Evolutionary conservation across 2,113 vertebrate genomes (phyloP).

Genomic region (Merops nubicus): DNA sequence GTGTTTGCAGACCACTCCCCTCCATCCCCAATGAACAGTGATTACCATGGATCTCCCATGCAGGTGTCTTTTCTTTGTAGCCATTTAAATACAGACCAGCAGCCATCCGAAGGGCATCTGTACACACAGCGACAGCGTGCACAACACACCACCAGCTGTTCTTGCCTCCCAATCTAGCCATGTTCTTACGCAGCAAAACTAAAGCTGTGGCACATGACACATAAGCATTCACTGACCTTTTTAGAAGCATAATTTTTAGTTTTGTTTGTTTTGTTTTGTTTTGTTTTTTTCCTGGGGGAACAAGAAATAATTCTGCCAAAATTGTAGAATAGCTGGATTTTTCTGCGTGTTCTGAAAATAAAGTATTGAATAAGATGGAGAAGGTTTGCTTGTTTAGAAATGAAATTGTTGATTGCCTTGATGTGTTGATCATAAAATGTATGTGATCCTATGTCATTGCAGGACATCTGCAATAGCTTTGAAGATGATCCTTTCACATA

Average conservation of each 20-base stretch:
- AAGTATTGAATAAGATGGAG: background rate
- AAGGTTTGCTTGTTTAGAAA: background rate
- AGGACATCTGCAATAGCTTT: background rate
- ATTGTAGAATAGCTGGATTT: background rate
- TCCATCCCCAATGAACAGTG: background rate
- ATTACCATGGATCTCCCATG: background rate
- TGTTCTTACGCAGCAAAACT: background rate
- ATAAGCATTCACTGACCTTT: background rate
- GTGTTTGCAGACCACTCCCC: background rate
- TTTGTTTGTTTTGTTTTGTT: accelerated
- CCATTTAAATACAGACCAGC: background rate
- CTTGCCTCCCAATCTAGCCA: background rate
- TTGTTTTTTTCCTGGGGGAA: background rate
- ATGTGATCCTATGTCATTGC: background rate
- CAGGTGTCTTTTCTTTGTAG: background rate
- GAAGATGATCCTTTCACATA: background rate
- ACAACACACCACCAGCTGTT: accelerated
- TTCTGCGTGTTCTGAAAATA: background rate
- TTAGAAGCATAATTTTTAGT: background rate
- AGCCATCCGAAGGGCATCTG: background rate
- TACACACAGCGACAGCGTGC: accelerated
- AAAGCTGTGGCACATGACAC: background rate
- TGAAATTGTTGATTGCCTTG: background rate
- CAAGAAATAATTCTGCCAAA: background rate
- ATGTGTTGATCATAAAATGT: background rate